Evolutionary conservation across 2,888 invertebrate species (phyloP).

Genomic region (Ctena decussata): DNA sequence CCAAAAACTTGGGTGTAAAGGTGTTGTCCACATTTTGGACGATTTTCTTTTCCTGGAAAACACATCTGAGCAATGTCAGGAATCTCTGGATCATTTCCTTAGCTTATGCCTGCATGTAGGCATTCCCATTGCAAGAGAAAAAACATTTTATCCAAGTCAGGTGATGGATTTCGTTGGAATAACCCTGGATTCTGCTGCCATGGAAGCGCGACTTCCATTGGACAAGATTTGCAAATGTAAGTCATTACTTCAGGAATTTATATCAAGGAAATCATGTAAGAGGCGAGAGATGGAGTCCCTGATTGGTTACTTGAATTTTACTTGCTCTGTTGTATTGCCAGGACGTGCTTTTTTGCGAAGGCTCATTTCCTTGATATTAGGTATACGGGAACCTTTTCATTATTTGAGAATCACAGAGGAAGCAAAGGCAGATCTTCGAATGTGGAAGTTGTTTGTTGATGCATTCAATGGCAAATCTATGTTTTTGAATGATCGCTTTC

Average conservation of each 20-base stretch:
- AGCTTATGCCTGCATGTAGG: slow-evolving; percentile 10
- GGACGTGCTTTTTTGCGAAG: no score
- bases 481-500: slow-evolving; percentile 4
- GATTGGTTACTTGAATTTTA: no score
- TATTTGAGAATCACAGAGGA: neutral
- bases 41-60: slow-evolving; percentile 40
- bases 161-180: neutral
- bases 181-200: slow-evolving; percentile 32
- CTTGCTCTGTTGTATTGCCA: no score
- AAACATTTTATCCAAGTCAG: slow-evolving; percentile 21
- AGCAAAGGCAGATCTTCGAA: slow-evolving; percentile 16
- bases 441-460: slow-evolving; percentile 14
- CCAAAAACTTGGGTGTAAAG: neutral
- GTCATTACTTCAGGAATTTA: neutral
- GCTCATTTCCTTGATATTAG: no score
- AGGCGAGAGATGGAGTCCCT: no score
- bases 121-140: slow-evolving; percentile 33
- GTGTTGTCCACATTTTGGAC: slow-evolving; percentile 47
- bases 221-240: neutral
- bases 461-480: no score
- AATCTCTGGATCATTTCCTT: slow-evolving; percentile 2
- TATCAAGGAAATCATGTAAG: no score
- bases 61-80: neutral
- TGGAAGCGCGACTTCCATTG: slow-evolving; percentile 36
- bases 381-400: no score